A percentile compares a stretch with the other conserved stretches of the same genome.
Evolutionary conservation across 2,113 vertebrate genomes (phyloP).

Genomic region (Suncus etruscus): DNA sequence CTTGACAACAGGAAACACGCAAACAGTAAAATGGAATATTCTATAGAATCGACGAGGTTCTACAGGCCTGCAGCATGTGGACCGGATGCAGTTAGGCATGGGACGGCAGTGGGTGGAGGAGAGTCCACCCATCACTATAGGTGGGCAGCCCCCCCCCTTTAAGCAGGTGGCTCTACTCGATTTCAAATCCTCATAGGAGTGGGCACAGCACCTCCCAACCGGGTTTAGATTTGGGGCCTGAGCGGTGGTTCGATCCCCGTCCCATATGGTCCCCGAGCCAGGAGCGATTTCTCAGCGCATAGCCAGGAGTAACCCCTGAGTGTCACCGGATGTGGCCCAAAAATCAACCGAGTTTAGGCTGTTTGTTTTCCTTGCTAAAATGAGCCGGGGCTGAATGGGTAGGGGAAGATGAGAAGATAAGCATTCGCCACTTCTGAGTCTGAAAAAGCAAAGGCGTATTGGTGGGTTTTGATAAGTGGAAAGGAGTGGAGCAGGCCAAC

Average conservation of each 20-base stretch:
- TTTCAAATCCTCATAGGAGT: too few species aligned
- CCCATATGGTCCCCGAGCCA: too few species aligned
- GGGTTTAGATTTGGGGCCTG: too few species aligned
- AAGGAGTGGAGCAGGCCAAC: not conserved
- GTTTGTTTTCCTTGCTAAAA: not conserved
- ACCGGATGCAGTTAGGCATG: too few species aligned
- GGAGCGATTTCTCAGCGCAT: too few species aligned
- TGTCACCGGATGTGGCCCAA: too few species aligned
- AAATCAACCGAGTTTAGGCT: too few species aligned
- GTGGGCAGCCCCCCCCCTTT: not conserved
- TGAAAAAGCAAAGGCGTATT: not conserved
- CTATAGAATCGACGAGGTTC: accelerated
- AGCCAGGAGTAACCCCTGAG: too few species aligned
- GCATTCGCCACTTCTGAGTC: not conserved
- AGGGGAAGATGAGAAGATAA: accelerated
- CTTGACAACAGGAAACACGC: not conserved
- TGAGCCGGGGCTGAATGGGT: not conserved
- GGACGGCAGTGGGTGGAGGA: too few species aligned
- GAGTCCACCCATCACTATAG: not conserved
- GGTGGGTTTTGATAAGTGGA: not conserved
- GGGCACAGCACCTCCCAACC: not conserved
- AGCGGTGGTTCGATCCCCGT: too few species aligned
- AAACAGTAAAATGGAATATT: not conserved
- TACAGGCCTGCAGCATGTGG: not conserved
- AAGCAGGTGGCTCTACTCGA: not conserved